Conservation (phyloP, 1,140 invertebrate species). For the Ceratitis capitata region DNA sequence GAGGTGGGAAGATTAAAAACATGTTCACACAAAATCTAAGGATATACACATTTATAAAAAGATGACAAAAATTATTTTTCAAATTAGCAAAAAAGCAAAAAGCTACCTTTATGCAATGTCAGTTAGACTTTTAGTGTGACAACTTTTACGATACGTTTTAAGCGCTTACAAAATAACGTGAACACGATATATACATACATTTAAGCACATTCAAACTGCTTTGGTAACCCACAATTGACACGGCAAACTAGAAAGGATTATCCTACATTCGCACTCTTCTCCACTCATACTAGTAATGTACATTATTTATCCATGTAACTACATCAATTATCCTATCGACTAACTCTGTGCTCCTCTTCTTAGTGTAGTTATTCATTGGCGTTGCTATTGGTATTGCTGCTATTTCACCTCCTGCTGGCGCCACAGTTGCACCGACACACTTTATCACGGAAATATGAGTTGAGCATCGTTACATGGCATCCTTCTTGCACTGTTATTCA, state of each 20-base stretch:
- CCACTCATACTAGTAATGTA: neutral
- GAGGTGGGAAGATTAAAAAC: too few species aligned
- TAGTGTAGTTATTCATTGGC: neutral
- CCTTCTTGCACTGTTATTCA: neutral
- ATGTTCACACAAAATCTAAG: too few species aligned
- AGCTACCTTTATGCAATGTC: too few species aligned
- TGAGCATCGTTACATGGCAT: neutral
- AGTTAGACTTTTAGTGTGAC: constrained; percentile 1
- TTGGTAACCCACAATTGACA: neutral
- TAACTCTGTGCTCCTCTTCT: neutral
- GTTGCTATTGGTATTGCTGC: neutral
- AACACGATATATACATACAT: neutral
- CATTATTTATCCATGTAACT: constrained; percentile 17
- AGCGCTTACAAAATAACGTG: too few species aligned
- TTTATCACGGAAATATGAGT: neutral
- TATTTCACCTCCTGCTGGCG: constrained; percentile 10
- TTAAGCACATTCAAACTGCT: neutral
- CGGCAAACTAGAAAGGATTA: neutral
- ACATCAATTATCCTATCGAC: constrained; percentile 28
- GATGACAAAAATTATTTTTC: too few species aligned
- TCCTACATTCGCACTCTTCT: neutral
- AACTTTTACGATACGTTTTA: neutral
- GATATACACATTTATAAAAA: too few species aligned
- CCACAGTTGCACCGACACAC: neutral
- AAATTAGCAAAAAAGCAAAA: too few species aligned